phyloP scores from a whole-genome alignment of 1,140 invertebrate species.

The Eriosoma lanigerum region DNA sequence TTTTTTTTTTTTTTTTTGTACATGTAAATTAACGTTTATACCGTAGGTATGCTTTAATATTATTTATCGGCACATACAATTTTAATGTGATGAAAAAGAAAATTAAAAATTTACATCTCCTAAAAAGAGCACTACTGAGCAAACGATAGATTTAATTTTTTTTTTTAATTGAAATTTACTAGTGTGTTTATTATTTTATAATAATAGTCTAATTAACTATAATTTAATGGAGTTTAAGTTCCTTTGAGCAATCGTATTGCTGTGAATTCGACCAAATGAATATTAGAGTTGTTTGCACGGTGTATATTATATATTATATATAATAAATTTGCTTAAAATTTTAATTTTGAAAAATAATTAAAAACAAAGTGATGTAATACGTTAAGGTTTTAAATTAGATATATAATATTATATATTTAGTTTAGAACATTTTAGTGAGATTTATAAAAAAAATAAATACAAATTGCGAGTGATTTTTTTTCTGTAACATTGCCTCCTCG shows the following conservation, averaged over 20 bases:
- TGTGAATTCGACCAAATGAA: constrained; percentile 44
- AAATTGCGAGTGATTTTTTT: constrained; percentile 4
- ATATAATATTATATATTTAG: neutral
- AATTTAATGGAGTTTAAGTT: constrained; percentile 50
- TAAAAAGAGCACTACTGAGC: neutral
- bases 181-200: neutral
- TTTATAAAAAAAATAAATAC: constrained; percentile 24
- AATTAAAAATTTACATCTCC: neutral
- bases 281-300: constrained; percentile 43
- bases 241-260: constrained; percentile 47
- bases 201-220: constrained; percentile 28
- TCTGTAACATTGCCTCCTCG: constrained; percentile 24
- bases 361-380: constrained; percentile 42
- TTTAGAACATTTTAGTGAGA: constrained; percentile 48
- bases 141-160: constrained; percentile 7
- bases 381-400: constrained; percentile 6
- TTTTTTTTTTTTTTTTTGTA: constrained; percentile 42
- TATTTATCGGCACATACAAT: constrained; percentile 8
- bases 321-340: constrained; percentile 19
- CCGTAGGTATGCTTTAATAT: neutral
- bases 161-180: constrained; percentile 21
- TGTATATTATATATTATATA: neutral
- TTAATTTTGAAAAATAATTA: constrained; percentile 5
- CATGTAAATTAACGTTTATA: constrained; percentile 3
- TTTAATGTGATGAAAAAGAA: constrained; percentile 1